phyloP scores from a whole-genome alignment of 1,140 invertebrate species.

The Bemisia tabaci region DNA sequence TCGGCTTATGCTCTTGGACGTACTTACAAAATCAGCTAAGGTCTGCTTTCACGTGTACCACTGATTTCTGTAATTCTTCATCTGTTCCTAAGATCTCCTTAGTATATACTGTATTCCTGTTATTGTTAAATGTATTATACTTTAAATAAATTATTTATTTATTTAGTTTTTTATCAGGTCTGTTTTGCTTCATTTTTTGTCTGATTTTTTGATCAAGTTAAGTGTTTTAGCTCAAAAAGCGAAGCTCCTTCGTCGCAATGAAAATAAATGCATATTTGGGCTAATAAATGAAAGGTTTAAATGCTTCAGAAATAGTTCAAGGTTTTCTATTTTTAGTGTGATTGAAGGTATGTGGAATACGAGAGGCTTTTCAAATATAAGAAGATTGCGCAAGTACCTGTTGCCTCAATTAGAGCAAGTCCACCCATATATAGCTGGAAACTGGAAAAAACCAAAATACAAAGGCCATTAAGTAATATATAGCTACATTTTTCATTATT shows the following conservation, averaged over 20 bases:
- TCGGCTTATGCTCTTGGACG: slow-evolving; percentile 36
- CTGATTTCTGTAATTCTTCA: neutral
- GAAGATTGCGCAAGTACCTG: neutral
- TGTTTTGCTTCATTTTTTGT: no score
- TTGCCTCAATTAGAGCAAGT: neutral
- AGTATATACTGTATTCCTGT: neutral
- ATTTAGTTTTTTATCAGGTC: neutral
- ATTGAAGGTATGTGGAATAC: neutral
- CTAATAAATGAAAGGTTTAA: neutral
- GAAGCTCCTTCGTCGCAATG: no score
- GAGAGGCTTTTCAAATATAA: neutral
- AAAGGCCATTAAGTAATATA: no score
- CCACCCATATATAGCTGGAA: neutral
- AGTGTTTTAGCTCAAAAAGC: no score
- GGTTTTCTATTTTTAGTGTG: neutral
- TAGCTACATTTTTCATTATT: no score
- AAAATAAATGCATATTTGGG: no score
- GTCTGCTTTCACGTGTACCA: neutral
- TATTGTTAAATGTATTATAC: neutral
- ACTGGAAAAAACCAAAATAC: neutral
- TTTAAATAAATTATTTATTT: neutral
- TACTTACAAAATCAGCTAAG: slow-evolving; percentile 31
- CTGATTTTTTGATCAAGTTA: no score
- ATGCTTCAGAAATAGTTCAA: neutral
- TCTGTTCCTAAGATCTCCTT: neutral